Base-by-base conservation (phyloP, 2,888 invertebrate species). In the Sinelater perroti region DNA sequence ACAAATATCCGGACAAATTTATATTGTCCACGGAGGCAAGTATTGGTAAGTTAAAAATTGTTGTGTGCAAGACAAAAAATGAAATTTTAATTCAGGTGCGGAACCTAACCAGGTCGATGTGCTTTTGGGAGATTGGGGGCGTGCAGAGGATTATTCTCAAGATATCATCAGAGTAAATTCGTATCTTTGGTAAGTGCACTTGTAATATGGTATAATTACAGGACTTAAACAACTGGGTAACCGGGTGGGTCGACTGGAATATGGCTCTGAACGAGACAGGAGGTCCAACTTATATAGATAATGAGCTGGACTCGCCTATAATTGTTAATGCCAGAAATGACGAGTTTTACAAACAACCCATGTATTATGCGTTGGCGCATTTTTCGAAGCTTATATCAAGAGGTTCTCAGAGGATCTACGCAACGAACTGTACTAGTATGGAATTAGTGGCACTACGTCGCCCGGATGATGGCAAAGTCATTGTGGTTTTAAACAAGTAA, bases 231-330 rank as follows among this genome's bases (percentile, higher is more conserved):
- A 84, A 91, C 74, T 89, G 86, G 79, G 87, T 88, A 0, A 82
- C 83, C 13, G 94, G 91, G 1, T 96, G 95, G 94, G 82, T 91
- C 0, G 95, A 96, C 75, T 96, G 95, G 95, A 97, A 96, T 75
- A 78, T 95, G 47, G 89, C 87, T 11, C 75, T 96, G 13, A 82
- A 92, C 72, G 75, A 82, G 52, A 62, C 72, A 0, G 95, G 95
- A 11, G 93, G 94, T 0, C 95, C 95, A 0, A 92, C 88, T 71
- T 93, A 90, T 86, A 86, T 85, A 0, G 70, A 82, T 3, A 93
- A 94, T 76, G 85, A 81, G 68, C 91, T 93, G 0, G 95, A 96
- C 76, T 82, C 93, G 0, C 86, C 94, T 0, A 87, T 96, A 46
- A 80, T 90, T 54, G 84, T 89, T 1, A 84, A 87, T 64, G 69